A percentile compares a stretch with the other conserved stretches of the same genome.
These are phyloP conservation scores for Zaprionus vittiger DNA, from an alignment of 1,140 invertebrate genomes.

Conservation along the genomic window DNA sequence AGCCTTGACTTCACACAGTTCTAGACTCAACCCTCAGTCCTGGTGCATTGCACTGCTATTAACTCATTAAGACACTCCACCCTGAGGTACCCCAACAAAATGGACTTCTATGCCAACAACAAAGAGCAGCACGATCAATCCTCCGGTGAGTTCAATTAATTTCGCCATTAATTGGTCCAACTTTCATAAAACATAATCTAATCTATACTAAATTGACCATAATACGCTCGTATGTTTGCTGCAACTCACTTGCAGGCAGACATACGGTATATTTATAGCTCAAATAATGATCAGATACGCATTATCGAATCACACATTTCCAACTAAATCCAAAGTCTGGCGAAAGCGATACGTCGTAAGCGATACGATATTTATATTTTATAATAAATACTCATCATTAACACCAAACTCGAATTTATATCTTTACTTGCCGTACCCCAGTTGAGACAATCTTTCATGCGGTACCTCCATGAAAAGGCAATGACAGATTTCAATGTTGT, in stretches of 20 bases:
- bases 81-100: slow-evolving; percentile 22
- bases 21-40: slow-evolving; percentile 31
- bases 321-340: neutral
- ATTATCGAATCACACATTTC: neutral
- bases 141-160: slow-evolving; percentile 64
- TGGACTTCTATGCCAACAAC: slow-evolving; percentile 78
- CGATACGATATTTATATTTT: neutral
- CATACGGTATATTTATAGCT: neutral
- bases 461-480: neutral
- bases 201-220: slow-evolving; percentile 45
- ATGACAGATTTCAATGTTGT: neutral
- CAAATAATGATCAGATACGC: slow-evolving; percentile 1
- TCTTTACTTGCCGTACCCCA: neutral
- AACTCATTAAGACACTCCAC: slow-evolving; percentile 51
- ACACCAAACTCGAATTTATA: too few relatives aligned
- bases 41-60: slow-evolving; percentile 71
- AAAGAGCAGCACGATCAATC: slow-evolving; percentile 51
- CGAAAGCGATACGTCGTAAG: neutral
- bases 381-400: neutral
- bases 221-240: slow-evolving; percentile 22
- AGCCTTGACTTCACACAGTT: slow-evolving; percentile 31
- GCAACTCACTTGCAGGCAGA: slow-evolving; percentile 19
- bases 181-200: slow-evolving; percentile 47
- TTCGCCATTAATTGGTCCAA: slow-evolving; percentile 41
- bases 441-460: neutral